A percentile compares a stretch with the other conserved stretches of the same genome.
phyloP scores from a whole-genome alignment of 2,113 vertebrate species.

The Prunella fulvescens region DNA sequence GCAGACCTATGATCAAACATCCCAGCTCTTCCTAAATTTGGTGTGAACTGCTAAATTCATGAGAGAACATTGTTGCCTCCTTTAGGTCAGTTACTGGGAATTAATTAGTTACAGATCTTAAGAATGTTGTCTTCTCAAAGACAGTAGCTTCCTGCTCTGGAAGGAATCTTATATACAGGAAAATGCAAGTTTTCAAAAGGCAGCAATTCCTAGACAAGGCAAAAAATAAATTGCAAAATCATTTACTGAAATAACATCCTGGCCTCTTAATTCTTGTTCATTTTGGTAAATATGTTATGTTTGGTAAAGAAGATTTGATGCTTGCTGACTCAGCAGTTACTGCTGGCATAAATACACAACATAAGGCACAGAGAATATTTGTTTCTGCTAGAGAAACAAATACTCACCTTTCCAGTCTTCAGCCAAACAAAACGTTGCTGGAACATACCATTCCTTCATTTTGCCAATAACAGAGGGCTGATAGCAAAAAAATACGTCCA shows the following conservation, averaged over 20 bases:
- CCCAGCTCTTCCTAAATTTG: background rate
- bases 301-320: background rate
- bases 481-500: background rate
- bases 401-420: background rate
- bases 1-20: background rate
- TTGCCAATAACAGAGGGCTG: background rate
- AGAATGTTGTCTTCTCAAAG: background rate
- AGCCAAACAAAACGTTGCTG: background rate
- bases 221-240: background rate
- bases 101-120: background rate
- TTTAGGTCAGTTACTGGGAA: background rate
- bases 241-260: background rate
- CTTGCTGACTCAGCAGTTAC: constrained; percentile 15
- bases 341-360: background rate
- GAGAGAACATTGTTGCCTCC: background rate
- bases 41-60: background rate
- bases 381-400: background rate
- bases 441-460: background rate
- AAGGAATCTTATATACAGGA: background rate
- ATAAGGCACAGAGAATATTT: background rate
- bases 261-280: background rate
- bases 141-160: background rate
- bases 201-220: background rate
- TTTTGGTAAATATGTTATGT: background rate
- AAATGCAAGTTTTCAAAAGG: background rate